These are phyloP conservation scores for Gonatopus flavifemur DNA, from an alignment of 1,140 invertebrate species.

Conservation along the genomic window DNA sequence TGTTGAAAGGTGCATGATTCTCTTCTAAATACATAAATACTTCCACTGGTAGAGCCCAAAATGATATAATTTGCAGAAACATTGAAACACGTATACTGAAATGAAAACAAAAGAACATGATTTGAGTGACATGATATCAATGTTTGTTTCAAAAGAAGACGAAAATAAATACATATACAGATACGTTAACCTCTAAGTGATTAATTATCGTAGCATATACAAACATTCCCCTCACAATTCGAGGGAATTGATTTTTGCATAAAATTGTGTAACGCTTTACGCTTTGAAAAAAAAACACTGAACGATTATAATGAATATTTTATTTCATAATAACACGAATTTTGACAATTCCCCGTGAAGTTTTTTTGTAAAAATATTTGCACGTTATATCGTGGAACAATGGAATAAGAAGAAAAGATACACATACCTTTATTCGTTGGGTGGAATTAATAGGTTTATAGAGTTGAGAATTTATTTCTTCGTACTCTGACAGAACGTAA, in stretches of 20 bases:
- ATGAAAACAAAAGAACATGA: conserved; percentile 32
- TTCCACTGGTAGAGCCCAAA: conserved; percentile 77
- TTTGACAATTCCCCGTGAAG: background rate
- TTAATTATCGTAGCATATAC: too few relatives aligned
- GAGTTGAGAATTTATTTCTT: conserved; percentile 48
- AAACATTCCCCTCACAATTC: too few relatives aligned
- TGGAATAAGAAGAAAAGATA: too few relatives aligned
- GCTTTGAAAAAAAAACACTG: too few relatives aligned
- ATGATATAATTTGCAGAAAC: conserved; percentile 70
- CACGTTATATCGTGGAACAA: too few relatives aligned
- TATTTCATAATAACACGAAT: background rate
- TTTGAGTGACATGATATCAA: background rate
- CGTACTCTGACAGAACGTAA: conserved; percentile 45
- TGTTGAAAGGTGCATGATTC: conserved; percentile 73
- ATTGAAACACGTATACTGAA: conserved; percentile 78
- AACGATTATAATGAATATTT: background rate
- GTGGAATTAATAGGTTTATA: conserved; percentile 48
- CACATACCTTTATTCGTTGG: conserved; percentile 50
- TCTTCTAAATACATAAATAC: conserved; percentile 74
- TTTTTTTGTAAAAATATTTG: conserved; percentile 1
- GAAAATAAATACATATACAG: background rate
- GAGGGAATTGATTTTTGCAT: too few relatives aligned
- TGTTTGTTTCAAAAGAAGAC: background rate
- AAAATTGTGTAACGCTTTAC: too few relatives aligned
- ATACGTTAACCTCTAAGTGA: background rate